Evolutionary conservation across 2,888 invertebrate species (phyloP).

Genomic region (Notodonta dromedarius): DNA sequence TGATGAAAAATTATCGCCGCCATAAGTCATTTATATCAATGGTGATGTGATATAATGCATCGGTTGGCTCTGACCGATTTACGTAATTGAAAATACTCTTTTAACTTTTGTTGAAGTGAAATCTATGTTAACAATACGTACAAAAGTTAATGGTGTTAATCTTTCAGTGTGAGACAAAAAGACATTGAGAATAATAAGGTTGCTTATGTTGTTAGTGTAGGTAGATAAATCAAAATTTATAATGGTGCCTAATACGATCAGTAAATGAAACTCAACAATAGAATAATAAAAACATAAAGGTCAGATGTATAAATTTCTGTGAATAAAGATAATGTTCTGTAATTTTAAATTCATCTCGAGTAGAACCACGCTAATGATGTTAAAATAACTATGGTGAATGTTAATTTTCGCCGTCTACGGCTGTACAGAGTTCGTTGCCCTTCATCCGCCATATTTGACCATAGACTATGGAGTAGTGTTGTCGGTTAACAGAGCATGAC

Average conservation of each 20-base stretch:
- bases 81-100: constrained; percentile 42
- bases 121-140: constrained; percentile 19
- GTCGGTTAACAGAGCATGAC: constrained; percentile 70
- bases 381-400: constrained; percentile 59
- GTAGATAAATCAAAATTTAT: not conserved
- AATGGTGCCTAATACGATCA: not conserved
- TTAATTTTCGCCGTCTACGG: constrained; percentile 62
- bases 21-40: constrained; percentile 45
- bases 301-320: constrained; percentile 12
- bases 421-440: constrained; percentile 56
- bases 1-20: constrained; percentile 35
- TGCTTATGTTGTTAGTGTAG: not conserved
- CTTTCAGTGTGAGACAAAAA: constrained; percentile 13
- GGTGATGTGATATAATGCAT: constrained; percentile 48
- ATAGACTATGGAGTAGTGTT: constrained; percentile 59
- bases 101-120: constrained; percentile 10
- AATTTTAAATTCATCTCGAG: constrained; percentile 27
- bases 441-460: constrained; percentile 63
- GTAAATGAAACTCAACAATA: constrained; percentile 10
- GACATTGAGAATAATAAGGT: constrained; percentile 8
- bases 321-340: constrained; percentile 23
- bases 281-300: constrained; percentile 10
- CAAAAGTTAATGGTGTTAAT: constrained; percentile 21
- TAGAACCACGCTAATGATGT: constrained; percentile 48
- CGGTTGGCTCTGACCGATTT: constrained; percentile 45